Percentiles rank a stretch among this genome's conserved stretches.
Evolutionary conservation across 1,140 invertebrate species (phyloP).

Genomic region (Steinernema khuongi): DNA sequence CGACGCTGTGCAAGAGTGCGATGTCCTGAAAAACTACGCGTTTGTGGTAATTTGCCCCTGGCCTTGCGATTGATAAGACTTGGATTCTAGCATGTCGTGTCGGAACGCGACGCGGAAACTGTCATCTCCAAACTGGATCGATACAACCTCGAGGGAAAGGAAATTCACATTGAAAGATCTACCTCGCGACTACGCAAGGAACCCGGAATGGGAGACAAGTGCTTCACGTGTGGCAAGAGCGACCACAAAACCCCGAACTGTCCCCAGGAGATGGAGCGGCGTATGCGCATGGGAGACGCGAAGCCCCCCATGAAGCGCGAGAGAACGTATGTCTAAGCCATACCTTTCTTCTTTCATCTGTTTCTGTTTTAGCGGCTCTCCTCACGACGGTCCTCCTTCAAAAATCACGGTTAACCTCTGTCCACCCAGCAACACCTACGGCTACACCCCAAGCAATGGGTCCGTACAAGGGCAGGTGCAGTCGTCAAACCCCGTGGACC

Average conservation of each 20-base stretch:
- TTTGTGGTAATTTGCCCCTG: conserved; percentile 48
- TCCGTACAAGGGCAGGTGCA: neutral
- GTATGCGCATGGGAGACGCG: conserved; percentile 13
- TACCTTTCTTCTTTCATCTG: neutral
- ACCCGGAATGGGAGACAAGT: conserved; percentile 45
- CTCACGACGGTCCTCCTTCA: conserved; percentile 11
- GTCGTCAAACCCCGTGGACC: conserved; percentile 20
- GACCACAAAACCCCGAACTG: conserved; percentile 56
- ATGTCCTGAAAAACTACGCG: conserved; percentile 56
- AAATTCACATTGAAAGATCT: conserved; percentile 48
- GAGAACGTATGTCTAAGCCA: conserved; percentile 8
- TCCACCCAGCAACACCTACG: neutral
- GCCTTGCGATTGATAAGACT: neutral
- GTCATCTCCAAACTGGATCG: conserved; percentile 51
- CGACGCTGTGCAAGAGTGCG: conserved; percentile 53
- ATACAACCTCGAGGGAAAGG: conserved; percentile 45
- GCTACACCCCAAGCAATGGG: conserved; percentile 39
- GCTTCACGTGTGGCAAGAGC: conserved; percentile 52
- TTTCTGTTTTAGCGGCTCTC: neutral
- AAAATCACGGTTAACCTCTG: conserved; percentile 30
- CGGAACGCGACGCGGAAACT: conserved; percentile 47
- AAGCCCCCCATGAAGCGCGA: conserved; percentile 28
- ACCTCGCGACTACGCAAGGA: conserved; percentile 33
- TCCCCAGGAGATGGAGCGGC: conserved; percentile 42
- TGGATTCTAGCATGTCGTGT: conserved; percentile 46